Percentiles rank a stretch among this genome's conserved stretches.
phyloP scores from a whole-genome alignment of 2,888 invertebrate genomes.

The Ennomos quercinarius region DNA sequence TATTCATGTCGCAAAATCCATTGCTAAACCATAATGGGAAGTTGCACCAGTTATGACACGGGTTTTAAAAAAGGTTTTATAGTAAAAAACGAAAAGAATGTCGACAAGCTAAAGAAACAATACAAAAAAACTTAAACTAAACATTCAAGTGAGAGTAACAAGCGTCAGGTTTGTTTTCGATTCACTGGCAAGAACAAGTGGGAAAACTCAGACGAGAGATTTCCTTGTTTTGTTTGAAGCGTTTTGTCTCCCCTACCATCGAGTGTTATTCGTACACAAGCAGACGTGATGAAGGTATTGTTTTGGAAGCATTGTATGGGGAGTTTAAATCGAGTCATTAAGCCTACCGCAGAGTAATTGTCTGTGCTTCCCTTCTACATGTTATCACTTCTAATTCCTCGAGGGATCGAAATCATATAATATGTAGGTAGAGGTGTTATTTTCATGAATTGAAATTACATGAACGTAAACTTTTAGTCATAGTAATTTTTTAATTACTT shows the following conservation, averaged over 20 bases:
- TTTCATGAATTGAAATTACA: slow-evolving; percentile 24
- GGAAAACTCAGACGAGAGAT: slow-evolving; percentile 70
- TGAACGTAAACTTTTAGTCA: slow-evolving; percentile 6
- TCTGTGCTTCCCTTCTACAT: slow-evolving; percentile 58
- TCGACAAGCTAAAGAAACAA: slow-evolving; percentile 13
- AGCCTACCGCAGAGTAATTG: slow-evolving; percentile 64
- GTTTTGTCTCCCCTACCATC: slow-evolving; percentile 67
- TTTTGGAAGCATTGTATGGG: slow-evolving; percentile 64
- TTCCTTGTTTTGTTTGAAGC: slow-evolving; percentile 73
- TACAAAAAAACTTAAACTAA: slow-evolving; percentile 10
- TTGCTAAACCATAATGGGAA: slow-evolving; percentile 1
- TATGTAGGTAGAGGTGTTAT: not conserved
- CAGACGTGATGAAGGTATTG: slow-evolving; percentile 67
- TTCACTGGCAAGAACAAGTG: slow-evolving; percentile 51
- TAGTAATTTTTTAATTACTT: not conserved
- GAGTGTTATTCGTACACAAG: slow-evolving; percentile 62
- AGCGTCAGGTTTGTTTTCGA: slow-evolving; percentile 41
- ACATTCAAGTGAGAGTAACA: slow-evolving; percentile 29
- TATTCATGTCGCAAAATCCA: slow-evolving; percentile 1
- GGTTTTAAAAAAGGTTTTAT: not conserved
- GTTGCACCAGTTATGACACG: too few relatives aligned
- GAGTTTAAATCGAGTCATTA: slow-evolving; percentile 71
- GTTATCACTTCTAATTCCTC: slow-evolving; percentile 59
- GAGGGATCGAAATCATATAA: slow-evolving; percentile 41
- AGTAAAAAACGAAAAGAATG: slow-evolving; percentile 6